Percentiles rank a stretch among this genome's conserved stretches.
These are phyloP conservation scores for Oncorhynchus kisutch DNA, from an alignment of 2,113 vertebrate species.

Conservation along the genomic window DNA sequence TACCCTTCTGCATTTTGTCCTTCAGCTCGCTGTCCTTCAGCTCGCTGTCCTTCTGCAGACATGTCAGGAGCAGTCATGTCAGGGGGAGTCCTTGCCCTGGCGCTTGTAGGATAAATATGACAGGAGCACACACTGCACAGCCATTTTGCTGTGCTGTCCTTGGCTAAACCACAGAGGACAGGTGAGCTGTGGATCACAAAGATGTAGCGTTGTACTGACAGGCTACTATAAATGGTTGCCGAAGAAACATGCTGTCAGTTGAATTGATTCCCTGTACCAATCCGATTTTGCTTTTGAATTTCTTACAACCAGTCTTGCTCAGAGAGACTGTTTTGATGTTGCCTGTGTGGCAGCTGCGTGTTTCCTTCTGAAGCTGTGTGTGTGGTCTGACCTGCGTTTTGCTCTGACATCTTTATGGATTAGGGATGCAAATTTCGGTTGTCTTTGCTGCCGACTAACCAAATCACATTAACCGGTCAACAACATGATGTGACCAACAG, in stretches of 20 bases:
- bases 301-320: background rate
- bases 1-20: background rate
- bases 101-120: background rate
- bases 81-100: background rate
- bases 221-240: too few relatives aligned
- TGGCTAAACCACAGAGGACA: background rate
- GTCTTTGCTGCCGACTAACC: background rate
- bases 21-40: constrained; percentile 14
- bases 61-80: background rate
- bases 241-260: too few relatives aligned
- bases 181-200: background rate
- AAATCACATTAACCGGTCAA: too few relatives aligned
- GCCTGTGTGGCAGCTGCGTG: background rate
- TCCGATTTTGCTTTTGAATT: background rate
- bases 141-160: background rate
- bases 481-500: too few relatives aligned
- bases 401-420: too few relatives aligned
- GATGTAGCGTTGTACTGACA: background rate
- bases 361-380: background rate
- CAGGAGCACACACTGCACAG: background rate
- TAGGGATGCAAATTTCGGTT: background rate
- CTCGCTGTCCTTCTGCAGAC: constrained; percentile 21
- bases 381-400: background rate
- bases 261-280: background rate
- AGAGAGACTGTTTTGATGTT: background rate